Base-by-base conservation (phyloP, 2,888 invertebrate species). In the Cetonia aurata region DNA sequence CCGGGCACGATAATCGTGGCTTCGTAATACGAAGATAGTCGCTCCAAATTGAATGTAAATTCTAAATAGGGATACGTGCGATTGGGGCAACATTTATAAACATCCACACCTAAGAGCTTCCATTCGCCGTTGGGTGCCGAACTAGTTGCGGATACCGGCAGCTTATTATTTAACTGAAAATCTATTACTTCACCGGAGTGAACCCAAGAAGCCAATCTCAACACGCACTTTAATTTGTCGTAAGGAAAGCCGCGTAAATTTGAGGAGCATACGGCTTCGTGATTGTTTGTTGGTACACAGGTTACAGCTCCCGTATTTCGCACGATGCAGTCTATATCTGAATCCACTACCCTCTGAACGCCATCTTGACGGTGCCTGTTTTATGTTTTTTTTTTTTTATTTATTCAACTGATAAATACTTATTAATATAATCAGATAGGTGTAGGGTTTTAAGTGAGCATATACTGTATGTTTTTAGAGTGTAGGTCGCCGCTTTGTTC, bases 151-250 rank as follows among this genome's bases (percentile, higher is more conserved):
- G 73, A 72, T 1, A 81, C 70, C 3, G 78, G 69, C 6, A 53
- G 74, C 68, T 67, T 74, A 73, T 10, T 74, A 73, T 10, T 73
- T 4, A 79, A 50, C 69, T 83, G 85, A 66, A 86, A 87, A 77
- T 89, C 87, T 0, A 92, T 82, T 79, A 91, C 90, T 81, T 91
- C 89, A 0, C 89, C 90, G 3, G 87, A 87, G 75, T 91, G 88
- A 78, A 88, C 86, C 92, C 91, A 92, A 0, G 91, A 90, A 10
- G 91, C 92, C 73, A 91, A 87, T 46, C 85, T 86, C 42, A 92
- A 74, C 0, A 87, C 85, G 79, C 93, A 93, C 71, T 88, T 88
- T 80, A 92, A 92, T 12, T 79, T 79, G 78, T 92, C 92, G 76
- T 88, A 91, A 0, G 92, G 92, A 89, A 91, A 92, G 59, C 86